Conservation (phyloP, 2,113 vertebrate genomes). For the Phrynocephalus versicolor region DNA sequence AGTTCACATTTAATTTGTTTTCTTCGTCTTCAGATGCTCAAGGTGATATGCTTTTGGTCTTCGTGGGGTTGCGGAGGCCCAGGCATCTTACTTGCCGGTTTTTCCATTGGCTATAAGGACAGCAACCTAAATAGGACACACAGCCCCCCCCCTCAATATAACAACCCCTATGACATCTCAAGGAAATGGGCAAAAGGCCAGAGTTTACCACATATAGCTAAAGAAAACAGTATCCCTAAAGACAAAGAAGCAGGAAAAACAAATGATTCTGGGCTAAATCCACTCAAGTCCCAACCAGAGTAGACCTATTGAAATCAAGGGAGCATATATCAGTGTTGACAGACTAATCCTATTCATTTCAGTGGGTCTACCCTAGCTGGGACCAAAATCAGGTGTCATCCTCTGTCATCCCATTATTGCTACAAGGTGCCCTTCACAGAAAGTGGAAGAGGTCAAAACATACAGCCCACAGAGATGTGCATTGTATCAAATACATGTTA, state of each 20-base stretch:
- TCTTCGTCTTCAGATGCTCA: constrained; percentile 33
- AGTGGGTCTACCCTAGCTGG: no score
- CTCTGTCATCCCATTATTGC: no score
- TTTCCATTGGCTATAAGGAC: background rate
- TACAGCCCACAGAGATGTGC: background rate
- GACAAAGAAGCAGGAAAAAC: no score
- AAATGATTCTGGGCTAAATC: no score
- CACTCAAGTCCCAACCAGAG: no score
- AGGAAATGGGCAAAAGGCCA: background rate
- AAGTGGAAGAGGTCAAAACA: background rate
- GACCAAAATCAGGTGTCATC: background rate
- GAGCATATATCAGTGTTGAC: no score
- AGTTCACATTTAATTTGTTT: constrained; percentile 44
- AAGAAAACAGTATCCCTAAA: background rate
- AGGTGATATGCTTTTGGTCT: background rate
- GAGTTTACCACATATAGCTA: background rate
- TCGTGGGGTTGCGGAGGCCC: background rate
- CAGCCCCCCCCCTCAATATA: background rate
- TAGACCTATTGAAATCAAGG: no score
- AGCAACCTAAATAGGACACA: background rate
- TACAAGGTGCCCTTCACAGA: background rate
- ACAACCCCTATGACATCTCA: background rate
- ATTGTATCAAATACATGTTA: background rate
- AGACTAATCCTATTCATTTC: no score
- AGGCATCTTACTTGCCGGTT: background rate